Evolutionary conservation across 2,113 vertebrate species (phyloP).

Genomic region (Thunnus maccoyii): DNA sequence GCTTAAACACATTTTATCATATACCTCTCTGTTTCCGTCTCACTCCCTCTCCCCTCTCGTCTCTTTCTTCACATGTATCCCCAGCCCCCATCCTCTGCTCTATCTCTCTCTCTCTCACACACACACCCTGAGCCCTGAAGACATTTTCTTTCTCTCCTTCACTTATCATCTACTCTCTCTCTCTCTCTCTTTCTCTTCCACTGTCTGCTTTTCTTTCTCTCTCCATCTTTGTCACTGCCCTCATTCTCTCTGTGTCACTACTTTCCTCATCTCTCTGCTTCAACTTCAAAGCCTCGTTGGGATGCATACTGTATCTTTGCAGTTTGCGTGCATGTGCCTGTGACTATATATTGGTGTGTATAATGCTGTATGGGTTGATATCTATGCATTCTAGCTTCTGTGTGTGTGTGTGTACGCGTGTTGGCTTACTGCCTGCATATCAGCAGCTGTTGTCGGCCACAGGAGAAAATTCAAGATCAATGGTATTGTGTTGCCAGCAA

Average conservation of each 20-base stretch:
- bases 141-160: constrained; percentile 56
- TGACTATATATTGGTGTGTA: constrained; percentile 8
- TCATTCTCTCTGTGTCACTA: constrained; percentile 52
- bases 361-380: background rate
- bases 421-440: constrained; percentile 16
- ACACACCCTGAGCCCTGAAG: constrained; percentile 61
- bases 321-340: constrained; percentile 14
- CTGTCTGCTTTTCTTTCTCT: constrained; percentile 3
- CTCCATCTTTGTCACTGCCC: constrained; percentile 45
- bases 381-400: constrained; percentile 11
- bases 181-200: constrained; percentile 14
- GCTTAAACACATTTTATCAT: constrained; percentile 1
- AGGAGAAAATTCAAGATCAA: constrained; percentile 45
- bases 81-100: constrained; percentile 31
- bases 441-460: constrained; percentile 23
- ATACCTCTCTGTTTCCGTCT: constrained; percentile 28
- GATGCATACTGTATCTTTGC: constrained; percentile 36
- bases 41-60: background rate
- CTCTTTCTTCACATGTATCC: constrained; percentile 37
- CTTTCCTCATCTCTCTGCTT: constrained; percentile 44
- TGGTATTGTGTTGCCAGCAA: constrained; percentile 42
- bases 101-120: constrained; percentile 42
- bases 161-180: constrained; percentile 37
- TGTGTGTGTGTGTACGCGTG: background rate
- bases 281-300: constrained; percentile 48